Conservation (phyloP, 2,113 vertebrate species). For the Cebus imitator region DNA sequence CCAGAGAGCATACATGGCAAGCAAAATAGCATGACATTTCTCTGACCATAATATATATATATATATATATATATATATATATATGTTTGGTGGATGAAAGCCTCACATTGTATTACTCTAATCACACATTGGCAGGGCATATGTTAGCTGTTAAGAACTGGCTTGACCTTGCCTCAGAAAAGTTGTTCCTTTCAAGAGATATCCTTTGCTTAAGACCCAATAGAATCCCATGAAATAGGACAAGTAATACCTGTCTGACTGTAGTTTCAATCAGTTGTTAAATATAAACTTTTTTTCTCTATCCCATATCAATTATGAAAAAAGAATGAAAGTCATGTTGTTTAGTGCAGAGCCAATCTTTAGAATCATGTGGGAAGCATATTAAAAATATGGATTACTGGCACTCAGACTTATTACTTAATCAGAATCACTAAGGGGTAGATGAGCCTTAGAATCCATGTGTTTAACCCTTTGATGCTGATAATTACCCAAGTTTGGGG, state of each 20-base stretch:
- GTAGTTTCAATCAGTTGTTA: background rate
- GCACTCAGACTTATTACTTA: background rate
- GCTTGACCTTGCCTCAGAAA: background rate
- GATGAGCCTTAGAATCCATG: background rate
- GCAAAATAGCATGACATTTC: background rate
- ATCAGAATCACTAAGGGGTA: background rate
- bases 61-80: background rate
- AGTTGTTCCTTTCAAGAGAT: background rate
- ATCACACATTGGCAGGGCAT: background rate
- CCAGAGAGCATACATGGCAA: background rate
- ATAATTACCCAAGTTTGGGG: background rate
- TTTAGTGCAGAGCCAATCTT: background rate
- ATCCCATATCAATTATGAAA: background rate
- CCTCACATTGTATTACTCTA: background rate
- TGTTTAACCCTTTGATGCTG: background rate
- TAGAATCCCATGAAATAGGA: background rate
- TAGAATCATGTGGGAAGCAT: background rate
- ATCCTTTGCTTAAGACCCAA: background rate
- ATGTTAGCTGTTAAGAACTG: background rate
- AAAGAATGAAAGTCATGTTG: background rate
- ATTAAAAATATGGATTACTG: background rate
- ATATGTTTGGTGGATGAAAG: background rate
- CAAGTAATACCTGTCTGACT: background rate
- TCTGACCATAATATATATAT: background rate
- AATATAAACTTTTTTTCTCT: background rate